Evolutionary conservation across 2,113 vertebrate species (phyloP), one percentile per base, ranked within the genome.

Genomic region (Oxyruncus cristatus): DNA sequence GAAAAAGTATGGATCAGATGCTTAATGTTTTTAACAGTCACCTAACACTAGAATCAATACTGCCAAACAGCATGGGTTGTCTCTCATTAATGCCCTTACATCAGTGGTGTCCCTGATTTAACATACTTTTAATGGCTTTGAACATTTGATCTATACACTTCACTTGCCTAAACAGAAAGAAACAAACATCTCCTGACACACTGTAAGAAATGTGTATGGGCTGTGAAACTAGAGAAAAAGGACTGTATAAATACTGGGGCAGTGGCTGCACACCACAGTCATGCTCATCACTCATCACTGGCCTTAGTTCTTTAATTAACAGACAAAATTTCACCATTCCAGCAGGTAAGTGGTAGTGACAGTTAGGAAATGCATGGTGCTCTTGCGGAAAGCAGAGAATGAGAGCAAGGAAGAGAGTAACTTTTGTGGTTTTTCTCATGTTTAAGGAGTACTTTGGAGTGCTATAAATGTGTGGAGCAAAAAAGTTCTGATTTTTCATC

Each of bases 1-100:
- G 88, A 94, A 92, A 93, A 97, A 67, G 77, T 83, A 96, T 94
- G 82, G 93, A 97, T 97, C 93, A 97, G 92, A 95, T 77, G 80
- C 61, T 96, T 95, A 94, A 89, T 68, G 93, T 88, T 95, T 94
- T 97, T 95, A 98, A 93, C 84, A 93, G 81, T 70, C 78, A 92
- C 93, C 80, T 92, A 95, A 96, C 82, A 78, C 67, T 92, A 58
- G 87, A 97, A 98, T 97, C 93, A 6, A 97, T 98, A 85, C 11
- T 74, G 50, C 46, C 92, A 94, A 26, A 62, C 88, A 84, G 75
- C 92, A 93, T 58, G 71, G 14, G 21, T 87, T 94, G 85, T 77
- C 88, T 68, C 89, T 93, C 92, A 89, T 96, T 97, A 97, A 96
- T 78, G 94, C 35, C 83, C 58, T 84, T 59, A 37, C 52, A 94